Conservation (phyloP, 2,888 invertebrate species). For the Cosmia pyralina region DNA sequence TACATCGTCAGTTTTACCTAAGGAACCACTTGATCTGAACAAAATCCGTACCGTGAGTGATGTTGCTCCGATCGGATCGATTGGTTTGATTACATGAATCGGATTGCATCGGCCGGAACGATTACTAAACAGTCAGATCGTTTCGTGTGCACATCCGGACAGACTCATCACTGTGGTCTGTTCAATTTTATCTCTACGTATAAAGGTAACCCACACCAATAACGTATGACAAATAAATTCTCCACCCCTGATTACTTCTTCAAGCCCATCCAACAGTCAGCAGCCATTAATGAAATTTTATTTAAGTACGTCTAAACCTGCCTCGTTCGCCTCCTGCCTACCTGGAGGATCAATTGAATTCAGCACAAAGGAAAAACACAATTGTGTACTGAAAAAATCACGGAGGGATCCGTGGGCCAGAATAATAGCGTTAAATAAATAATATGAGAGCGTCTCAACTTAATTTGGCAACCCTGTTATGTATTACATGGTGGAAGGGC, state of each 20-base stretch:
- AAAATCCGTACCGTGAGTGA: background rate
- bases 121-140: background rate
- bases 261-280: slow-evolving; percentile 43
- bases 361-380: slow-evolving; percentile 61
- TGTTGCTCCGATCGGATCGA: background rate
- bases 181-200: too few species aligned
- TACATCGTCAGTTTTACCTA: background rate
- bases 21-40: background rate
- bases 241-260: slow-evolving; percentile 34
- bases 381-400: slow-evolving; percentile 67
- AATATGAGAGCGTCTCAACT: slow-evolving; percentile 69
- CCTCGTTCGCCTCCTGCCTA: slow-evolving; percentile 10
- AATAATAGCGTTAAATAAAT: slow-evolving; percentile 73
- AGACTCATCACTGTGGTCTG: too few species aligned
- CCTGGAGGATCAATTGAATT: slow-evolving; percentile 57
- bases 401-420: slow-evolving; percentile 60
- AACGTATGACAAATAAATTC: slow-evolving; percentile 4
- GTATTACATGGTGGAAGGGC: slow-evolving; percentile 45
- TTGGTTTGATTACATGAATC: background rate
- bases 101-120: background rate
- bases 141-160: too few species aligned
- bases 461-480: slow-evolving; percentile 67
- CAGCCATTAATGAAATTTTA: slow-evolving; percentile 56
- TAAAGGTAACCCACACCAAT: background rate
- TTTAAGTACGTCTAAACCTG: slow-evolving; percentile 45